A percentile compares a stretch with the other conserved stretches of the same genome.
phyloP scores from a whole-genome alignment of 2,113 vertebrate genomes.

The Callionymus lyra region DNA sequence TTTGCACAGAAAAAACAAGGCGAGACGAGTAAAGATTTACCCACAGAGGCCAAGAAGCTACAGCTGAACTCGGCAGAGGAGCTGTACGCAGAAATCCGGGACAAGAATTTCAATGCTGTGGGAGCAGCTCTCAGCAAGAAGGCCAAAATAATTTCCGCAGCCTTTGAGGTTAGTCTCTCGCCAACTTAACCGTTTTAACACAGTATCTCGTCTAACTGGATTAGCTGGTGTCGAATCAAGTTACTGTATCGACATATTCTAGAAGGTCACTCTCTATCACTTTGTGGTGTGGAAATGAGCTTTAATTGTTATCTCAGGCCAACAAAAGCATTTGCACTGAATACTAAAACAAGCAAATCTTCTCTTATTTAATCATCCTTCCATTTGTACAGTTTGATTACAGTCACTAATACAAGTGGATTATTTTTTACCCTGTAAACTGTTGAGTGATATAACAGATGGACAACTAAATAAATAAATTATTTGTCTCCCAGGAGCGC shows the following conservation, averaged over 20 bases:
- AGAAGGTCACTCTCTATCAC: neutral
- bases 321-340: too few species aligned
- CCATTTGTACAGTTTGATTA: too few species aligned
- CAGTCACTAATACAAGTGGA: too few species aligned
- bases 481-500: conserved; percentile 71
- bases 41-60: conserved; percentile 90
- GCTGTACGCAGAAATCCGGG: conserved; percentile 91
- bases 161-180: conserved; percentile 80
- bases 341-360: too few species aligned
- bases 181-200: neutral
- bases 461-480: too few species aligned
- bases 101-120: conserved; percentile 97
- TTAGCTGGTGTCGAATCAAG: neutral
- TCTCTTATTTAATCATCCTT: too few species aligned
- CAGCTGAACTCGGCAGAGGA: conserved; percentile 96
- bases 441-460: too few species aligned
- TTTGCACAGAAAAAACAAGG: conserved; percentile 91
- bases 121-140: conserved; percentile 95
- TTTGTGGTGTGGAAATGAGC: conserved; percentile 3
- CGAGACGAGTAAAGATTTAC: conserved; percentile 84
- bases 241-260: neutral
- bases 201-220: neutral
- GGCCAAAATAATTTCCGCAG: conserved; percentile 95
- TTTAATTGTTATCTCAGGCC: conserved; percentile 17
- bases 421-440: too few species aligned